These are phyloP conservation scores for Urocynchramus pylzowi DNA, from an alignment of 2,113 vertebrate genomes.

Conservation along the genomic window DNA sequence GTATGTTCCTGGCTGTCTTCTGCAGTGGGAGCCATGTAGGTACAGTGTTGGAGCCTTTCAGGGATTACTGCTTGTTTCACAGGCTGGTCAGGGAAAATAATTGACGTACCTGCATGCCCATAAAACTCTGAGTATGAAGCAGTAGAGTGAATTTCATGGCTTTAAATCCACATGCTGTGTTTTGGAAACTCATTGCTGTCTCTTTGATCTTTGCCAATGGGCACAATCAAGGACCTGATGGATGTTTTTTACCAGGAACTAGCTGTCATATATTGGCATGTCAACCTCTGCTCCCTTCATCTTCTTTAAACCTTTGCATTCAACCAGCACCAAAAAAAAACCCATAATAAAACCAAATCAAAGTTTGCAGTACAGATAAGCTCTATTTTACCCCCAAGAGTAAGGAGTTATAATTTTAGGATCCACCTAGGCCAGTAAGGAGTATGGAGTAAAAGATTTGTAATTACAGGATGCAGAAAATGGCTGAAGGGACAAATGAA, in stretches of 20 bases:
- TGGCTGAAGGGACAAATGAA: not conserved
- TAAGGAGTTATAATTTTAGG: not conserved
- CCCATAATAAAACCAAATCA: not conserved
- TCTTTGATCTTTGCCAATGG: not conserved
- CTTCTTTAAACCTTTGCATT: not conserved
- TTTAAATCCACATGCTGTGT: not conserved
- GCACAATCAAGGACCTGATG: not conserved
- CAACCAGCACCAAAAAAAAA: not conserved
- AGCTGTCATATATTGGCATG: not conserved
- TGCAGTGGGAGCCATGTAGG: not conserved
- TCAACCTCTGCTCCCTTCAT: not conserved
- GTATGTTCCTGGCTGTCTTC: not conserved
- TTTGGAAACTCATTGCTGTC: not conserved
- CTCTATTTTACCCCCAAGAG: not conserved
- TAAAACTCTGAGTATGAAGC: not conserved
- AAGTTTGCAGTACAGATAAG: not conserved
- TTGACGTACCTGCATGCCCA: not conserved
- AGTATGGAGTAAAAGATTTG: not conserved
- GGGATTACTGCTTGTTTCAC: not conserved
- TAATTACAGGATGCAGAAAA: not conserved
- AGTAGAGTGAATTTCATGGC: not conserved
- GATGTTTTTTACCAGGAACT: not conserved
- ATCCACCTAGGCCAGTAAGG: not conserved
- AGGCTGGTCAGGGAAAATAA: not conserved
- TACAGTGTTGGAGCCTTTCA: not conserved